phyloP scores from a whole-genome alignment of 2,113 vertebrate genomes.

The Proterorhinus semilunaris region DNA sequence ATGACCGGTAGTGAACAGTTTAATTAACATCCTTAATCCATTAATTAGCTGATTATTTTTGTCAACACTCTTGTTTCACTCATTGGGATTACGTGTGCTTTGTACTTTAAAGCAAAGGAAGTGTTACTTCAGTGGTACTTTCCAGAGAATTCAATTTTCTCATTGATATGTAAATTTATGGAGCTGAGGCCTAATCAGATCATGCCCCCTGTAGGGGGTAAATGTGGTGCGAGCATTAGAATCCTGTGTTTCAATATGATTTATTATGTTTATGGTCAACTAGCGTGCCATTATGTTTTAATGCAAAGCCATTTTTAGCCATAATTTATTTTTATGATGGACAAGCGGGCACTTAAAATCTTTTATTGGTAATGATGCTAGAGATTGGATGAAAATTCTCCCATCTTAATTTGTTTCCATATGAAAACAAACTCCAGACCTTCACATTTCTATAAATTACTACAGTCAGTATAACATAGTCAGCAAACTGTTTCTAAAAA shows the following conservation, averaged over 20 bases:
- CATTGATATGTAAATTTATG: conserved; percentile 54
- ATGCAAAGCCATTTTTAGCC: conserved; percentile 1
- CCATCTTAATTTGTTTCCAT: not conserved
- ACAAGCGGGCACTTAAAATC: not conserved
- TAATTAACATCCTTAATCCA: conserved; percentile 34
- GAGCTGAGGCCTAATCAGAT: conserved; percentile 55
- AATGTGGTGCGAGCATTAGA: conserved; percentile 23
- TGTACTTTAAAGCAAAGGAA: conserved; percentile 28
- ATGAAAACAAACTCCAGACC: not conserved
- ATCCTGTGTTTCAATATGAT: conserved; percentile 30
- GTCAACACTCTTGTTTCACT: conserved; percentile 30
- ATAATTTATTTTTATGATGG: not conserved
- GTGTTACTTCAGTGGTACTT: conserved; percentile 18
- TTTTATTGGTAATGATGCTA: not conserved
- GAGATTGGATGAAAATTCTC: not conserved
- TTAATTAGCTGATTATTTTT: conserved; percentile 36
- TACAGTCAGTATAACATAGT: no score
- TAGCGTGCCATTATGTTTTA: conserved; percentile 12
- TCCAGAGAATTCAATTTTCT: conserved; percentile 27
- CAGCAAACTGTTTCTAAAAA: no score
- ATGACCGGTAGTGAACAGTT: conserved; percentile 38
- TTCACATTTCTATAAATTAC: no score
- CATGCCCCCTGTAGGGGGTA: conserved; percentile 31
- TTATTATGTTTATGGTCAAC: conserved; percentile 39
- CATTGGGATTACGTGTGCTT: conserved; percentile 19